Evolutionary conservation across 2,888 invertebrate species (phyloP).

Genomic region (Chaetoderma sp.): DNA sequence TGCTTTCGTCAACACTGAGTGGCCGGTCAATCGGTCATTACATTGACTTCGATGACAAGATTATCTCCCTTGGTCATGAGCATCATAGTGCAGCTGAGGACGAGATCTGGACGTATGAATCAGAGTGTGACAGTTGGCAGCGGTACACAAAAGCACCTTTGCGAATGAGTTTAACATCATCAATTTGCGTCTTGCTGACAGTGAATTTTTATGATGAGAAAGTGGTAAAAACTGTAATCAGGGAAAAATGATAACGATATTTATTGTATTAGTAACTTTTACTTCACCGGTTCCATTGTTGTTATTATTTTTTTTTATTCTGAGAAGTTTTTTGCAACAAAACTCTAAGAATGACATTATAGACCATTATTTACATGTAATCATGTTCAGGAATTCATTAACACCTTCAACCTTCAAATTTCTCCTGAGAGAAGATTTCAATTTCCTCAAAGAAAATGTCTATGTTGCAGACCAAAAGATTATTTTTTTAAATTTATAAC

Average conservation of each 20-base stretch:
- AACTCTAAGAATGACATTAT: too few relatives aligned
- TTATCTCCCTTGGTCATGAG: conserved; percentile 66
- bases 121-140: conserved; percentile 57
- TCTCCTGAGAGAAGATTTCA: too few relatives aligned
- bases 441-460: too few relatives aligned
- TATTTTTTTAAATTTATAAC: too few relatives aligned
- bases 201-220: conserved; percentile 65
- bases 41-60: conserved; percentile 54
- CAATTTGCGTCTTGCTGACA: conserved; percentile 55
- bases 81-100: conserved; percentile 66
- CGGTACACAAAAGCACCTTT: conserved; percentile 62
- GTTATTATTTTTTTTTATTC: too few relatives aligned
- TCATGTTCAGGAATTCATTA: too few relatives aligned
- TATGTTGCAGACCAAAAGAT: too few relatives aligned
- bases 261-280: too few relatives aligned
- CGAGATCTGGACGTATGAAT: conserved; percentile 65
- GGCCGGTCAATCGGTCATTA: conserved; percentile 68
- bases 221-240: conserved; percentile 54
- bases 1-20: conserved; percentile 63
- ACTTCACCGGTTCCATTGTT: too few relatives aligned
- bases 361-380: too few relatives aligned
- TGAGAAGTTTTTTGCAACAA: too few relatives aligned
- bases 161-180: conserved; percentile 60
- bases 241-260: conserved; percentile 58
- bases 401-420: too few relatives aligned